Base-by-base conservation (phyloP, 2,888 invertebrate species). In the Encarsia formosa region DNA sequence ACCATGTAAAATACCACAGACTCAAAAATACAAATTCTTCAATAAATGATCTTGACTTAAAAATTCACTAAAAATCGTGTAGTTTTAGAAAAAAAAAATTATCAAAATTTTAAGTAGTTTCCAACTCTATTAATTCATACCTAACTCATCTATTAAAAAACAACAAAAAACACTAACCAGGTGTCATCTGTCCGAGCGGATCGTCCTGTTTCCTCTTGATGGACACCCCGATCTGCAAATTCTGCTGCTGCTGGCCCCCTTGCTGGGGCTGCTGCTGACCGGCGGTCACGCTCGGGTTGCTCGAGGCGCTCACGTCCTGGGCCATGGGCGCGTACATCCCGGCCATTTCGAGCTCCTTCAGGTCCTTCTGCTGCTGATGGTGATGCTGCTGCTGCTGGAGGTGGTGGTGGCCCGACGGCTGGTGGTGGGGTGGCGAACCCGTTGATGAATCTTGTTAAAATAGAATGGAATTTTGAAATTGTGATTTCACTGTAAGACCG, bases 301-400 rank as follows among this genome's bases (percentile, higher is more conserved):
- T 79, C 63, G 61, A 77, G 11, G 77, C 75, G 8, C 68, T 68
- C 72, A 77, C 68, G 75, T 81, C 70, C 73, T 79, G 65, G 67
- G 71, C 59, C 56, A 70, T 71, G 16, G 70, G 65, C 15, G 68
- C 69, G 56, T 73, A 74, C 67, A 74, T 73, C 4, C 68, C 70
- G 11, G 69, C 69, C 9, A 71, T 55, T 48, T 74, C 74, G 11
- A 73, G 60, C 26, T 73, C 74, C 54, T 72, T 74, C 5, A 72
- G 59, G 15, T 73, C 77, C 39, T 73, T 73, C 44, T 75, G 76
- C 51, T 77, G 73, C 59, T 72, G 77, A 56, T 77, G 77, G 22
- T 75, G 75, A 44, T 78, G 77, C 56, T 77, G 69, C 53, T 76
- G 64, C 34, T 77, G 59, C 68, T 75, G 60, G 69, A 70, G 63